Base-by-base conservation (phyloP, 2,797 vertebrate species). In the Enteromius mattozi region DNA sequence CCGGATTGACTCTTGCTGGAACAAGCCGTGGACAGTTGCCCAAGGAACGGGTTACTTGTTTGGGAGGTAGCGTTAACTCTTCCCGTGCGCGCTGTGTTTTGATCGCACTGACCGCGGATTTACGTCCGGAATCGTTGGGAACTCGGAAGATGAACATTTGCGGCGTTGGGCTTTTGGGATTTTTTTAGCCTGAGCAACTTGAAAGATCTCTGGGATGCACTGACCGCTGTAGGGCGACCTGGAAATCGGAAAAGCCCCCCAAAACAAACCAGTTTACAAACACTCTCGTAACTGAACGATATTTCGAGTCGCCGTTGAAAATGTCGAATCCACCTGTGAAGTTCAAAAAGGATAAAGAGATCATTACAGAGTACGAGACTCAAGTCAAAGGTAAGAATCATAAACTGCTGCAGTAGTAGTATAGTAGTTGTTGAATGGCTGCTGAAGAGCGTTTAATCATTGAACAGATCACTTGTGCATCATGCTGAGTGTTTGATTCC, bases 291-390 rank as follows among this genome's bases (percentile, higher is more conserved):
- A 59, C 63, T 70, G 21, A 69, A 78, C 17, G 74, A 24, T 77
- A 35, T 69, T 59, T 12, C n/a, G 21, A n/a, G 7, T 6, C n/a
- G 1, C 13, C 13, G 2, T 16, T 65, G 83, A 97, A 95, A 92
- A 98, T 99, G 98, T 98, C 98, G 91, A 94, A 96, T 59, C 93
- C 94, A 37, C 94, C 93, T 12, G 19, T 70, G 94, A 96, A 96
- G 96, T 98, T 97, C 92, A 99, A 99, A 93, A 99, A 99, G 94
- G 98, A 99, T 95, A 99, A 99, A 95, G 98, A 99, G 90, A 99
- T 99, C 88, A 97, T 99, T 90, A 95, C 95, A 81, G 98, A 99
- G 70, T 99, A 99, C 91, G 98, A 99, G 94, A 97, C 96, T 91
- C 98, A 99, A 96, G 98, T 99, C 30, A 99, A 99, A 98, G 98